A percentile compares a stretch with the other conserved stretches of the same genome.
Evolutionary conservation across 2,797 vertebrate species (phyloP).

Genomic region (Bothrops alternatus): DNA sequence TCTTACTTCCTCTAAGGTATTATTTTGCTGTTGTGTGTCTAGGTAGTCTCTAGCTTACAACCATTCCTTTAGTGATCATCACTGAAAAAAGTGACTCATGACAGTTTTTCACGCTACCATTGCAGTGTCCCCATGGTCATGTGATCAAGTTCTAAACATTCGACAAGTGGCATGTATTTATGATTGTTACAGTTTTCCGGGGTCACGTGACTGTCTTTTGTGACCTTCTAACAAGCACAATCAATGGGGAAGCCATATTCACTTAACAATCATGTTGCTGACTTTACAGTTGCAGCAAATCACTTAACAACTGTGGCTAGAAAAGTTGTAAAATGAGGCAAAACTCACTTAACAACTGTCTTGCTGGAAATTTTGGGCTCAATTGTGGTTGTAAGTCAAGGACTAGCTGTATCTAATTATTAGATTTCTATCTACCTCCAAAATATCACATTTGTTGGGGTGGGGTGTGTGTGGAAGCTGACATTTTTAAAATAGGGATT

Average conservation of each 20-base stretch:
- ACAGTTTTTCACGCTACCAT: neutral
- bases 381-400: neutral
- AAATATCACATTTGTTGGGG: neutral
- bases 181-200: neutral
- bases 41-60: neutral
- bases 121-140: neutral
- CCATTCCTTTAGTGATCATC: neutral
- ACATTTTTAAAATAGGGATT: neutral
- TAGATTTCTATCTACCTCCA: neutral
- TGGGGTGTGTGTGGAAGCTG: neutral
- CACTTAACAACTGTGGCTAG: neutral
- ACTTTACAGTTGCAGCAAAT: neutral
- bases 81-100: neutral
- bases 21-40: neutral
- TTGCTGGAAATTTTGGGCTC: neutral
- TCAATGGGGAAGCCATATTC: neutral
- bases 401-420: neutral
- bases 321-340: neutral
- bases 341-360: neutral
- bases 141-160: neutral
- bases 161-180: neutral
- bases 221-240: neutral
- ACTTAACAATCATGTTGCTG: neutral
- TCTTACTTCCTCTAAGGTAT: neutral
- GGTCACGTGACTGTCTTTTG: neutral